Evolutionary conservation across 2,797 vertebrate genomes (phyloP).

Genomic region (Girardinus metallicus): DNA sequence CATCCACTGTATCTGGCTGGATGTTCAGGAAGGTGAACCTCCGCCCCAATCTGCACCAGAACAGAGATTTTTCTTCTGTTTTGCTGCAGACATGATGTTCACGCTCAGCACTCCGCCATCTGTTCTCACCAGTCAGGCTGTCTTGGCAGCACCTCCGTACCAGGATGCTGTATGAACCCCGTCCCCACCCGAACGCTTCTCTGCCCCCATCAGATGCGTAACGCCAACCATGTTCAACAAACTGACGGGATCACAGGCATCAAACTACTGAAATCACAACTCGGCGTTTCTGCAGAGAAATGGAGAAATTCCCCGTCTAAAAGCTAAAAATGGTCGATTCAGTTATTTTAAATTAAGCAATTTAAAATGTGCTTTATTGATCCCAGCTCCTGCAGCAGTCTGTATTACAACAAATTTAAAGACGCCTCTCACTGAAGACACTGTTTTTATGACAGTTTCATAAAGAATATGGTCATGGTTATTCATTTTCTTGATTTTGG

Average conservation of each 20-base stretch:
- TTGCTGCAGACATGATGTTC: slow-evolving; percentile 9
- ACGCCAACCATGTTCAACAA: slow-evolving; percentile 19
- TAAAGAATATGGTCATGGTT: too few relatives aligned
- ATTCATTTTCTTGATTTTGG: too few relatives aligned
- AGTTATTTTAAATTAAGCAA: not conserved
- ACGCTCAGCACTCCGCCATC: slow-evolving; percentile 61
- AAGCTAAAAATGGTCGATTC: not conserved
- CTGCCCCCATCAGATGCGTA: slow-evolving; percentile 13
- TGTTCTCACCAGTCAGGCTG: slow-evolving; percentile 75
- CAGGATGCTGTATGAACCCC: slow-evolving; percentile 51
- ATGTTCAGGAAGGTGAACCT: not conserved
- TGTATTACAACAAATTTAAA: too few relatives aligned
- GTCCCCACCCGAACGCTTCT: slow-evolving; percentile 1
- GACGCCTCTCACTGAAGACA: too few relatives aligned
- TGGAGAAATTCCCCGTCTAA: not conserved
- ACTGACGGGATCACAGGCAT: slow-evolving; percentile 43
- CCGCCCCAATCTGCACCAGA: not conserved
- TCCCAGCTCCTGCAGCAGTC: too few relatives aligned
- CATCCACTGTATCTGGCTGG: not conserved
- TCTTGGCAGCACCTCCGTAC: slow-evolving; percentile 66
- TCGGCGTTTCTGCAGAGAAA: slow-evolving; percentile 10
- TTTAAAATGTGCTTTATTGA: too few relatives aligned
- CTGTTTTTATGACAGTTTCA: too few relatives aligned
- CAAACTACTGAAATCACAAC: slow-evolving; percentile 31
- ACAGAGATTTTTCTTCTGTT: slow-evolving; percentile 11